These are phyloP conservation scores for Cottus gobio DNA, from an alignment of 2,113 vertebrate genomes.

Conservation along the genomic window DNA sequence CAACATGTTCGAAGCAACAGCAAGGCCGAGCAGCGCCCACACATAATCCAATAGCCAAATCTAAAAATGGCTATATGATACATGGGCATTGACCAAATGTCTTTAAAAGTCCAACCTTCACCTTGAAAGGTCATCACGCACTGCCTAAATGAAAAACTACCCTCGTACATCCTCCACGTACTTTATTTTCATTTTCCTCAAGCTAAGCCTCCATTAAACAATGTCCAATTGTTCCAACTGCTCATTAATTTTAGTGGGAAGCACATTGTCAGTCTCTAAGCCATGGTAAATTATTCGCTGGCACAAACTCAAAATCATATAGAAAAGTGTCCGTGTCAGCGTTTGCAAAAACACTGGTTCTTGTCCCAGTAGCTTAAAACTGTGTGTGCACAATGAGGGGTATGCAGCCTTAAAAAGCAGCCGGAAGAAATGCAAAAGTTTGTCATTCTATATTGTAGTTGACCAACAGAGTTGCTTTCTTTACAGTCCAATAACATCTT, in stretches of 20 bases:
- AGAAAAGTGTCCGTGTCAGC: slow-evolving; percentile 42
- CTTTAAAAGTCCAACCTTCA: background rate
- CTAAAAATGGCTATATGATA: background rate
- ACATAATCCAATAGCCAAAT: background rate
- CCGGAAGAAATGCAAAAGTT: background rate
- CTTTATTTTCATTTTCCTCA: background rate
- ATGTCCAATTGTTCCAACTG: slow-evolving; percentile 46
- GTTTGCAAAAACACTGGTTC: slow-evolving; percentile 21
- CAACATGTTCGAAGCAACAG: background rate
- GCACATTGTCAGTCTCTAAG: slow-evolving; percentile 50
- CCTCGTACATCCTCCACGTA: background rate
- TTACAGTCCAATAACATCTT: slow-evolving; percentile 5
- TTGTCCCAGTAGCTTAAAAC: slow-evolving; percentile 34
- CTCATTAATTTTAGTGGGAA: slow-evolving; percentile 58
- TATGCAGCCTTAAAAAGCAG: slow-evolving; percentile 19
- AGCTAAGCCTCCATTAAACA: slow-evolving; percentile 46
- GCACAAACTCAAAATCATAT: slow-evolving; percentile 47
- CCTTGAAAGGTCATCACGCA: background rate
- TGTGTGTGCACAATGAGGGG: slow-evolving; percentile 1
- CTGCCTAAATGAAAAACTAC: slow-evolving; percentile 10
- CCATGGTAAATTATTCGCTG: slow-evolving; percentile 52
- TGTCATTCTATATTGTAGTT: background rate
- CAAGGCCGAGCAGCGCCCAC: background rate
- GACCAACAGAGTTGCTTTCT: slow-evolving; percentile 7
- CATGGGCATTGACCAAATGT: background rate